Percentiles rank a stretch among this genome's conserved stretches.
phyloP scores from a whole-genome alignment of 2,888 invertebrate species.

The Stratiomys singularior region DNA sequence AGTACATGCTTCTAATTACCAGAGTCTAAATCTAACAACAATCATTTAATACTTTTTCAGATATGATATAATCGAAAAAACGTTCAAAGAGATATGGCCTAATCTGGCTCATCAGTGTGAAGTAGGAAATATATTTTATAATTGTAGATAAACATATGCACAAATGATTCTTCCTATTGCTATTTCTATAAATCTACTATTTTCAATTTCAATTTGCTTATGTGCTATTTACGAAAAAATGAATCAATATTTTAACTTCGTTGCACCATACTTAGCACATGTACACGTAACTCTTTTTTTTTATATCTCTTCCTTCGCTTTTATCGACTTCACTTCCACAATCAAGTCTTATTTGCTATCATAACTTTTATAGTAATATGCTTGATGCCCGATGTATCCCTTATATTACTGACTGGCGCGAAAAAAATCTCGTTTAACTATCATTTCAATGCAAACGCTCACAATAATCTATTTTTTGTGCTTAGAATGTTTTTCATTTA shows the following conservation, averaged over 20 bases:
- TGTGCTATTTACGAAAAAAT: neutral
- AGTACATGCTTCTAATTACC: slow-evolving; percentile 66
- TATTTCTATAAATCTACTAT: slow-evolving; percentile 11
- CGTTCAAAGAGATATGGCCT: slow-evolving; percentile 63
- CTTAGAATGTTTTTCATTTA: slow-evolving; percentile 5
- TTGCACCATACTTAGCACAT: neutral
- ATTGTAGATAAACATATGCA: slow-evolving; percentile 33
- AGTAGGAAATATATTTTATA: slow-evolving; percentile 62
- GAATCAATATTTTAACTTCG: neutral
- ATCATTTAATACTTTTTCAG: slow-evolving; percentile 55
- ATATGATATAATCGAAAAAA: slow-evolving; percentile 63
- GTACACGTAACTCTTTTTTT: too few species aligned
- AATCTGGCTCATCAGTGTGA: slow-evolving; percentile 61
- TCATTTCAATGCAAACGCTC: too few species aligned
- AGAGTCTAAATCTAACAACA: neutral
- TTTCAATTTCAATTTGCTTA: neutral
- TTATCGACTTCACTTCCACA: neutral
- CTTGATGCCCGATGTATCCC: neutral
- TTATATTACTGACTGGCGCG: neutral
- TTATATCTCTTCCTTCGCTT: neutral
- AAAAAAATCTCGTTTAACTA: neutral
- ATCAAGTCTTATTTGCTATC: neutral
- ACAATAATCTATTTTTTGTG: too few species aligned
- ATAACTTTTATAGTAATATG: neutral
- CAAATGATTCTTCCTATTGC: neutral